Percentiles rank a stretch among this genome's conserved stretches.
These are phyloP conservation scores for Ictidomys tridecemlineatus DNA, from an alignment of 2,113 vertebrate species.

Conservation along the genomic window DNA sequence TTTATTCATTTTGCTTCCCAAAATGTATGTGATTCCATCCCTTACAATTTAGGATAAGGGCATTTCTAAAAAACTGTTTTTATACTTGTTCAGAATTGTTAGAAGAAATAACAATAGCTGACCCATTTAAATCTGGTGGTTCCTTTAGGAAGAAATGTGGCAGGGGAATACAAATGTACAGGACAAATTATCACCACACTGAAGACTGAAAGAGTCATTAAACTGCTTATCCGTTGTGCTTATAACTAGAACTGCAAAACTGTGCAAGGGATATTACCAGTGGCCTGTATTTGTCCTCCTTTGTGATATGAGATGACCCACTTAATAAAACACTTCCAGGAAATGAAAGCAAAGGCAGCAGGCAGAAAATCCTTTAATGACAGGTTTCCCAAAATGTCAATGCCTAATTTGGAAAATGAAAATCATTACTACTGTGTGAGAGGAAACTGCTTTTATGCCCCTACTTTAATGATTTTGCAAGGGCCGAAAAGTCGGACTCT, in stretches of 20 bases:
- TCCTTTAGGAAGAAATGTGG: slow-evolving; percentile 44
- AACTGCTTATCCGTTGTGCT: background rate
- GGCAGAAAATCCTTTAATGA: slow-evolving; percentile 70
- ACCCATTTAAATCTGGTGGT: background rate
- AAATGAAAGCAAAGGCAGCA: slow-evolving; percentile 64
- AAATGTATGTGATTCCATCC: background rate
- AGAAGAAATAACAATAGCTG: slow-evolving; percentile 14
- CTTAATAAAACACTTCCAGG: slow-evolving; percentile 51
- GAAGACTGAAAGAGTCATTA: background rate
- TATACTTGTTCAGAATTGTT: slow-evolving; percentile 10
- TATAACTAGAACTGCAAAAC: background rate
- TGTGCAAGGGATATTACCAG: background rate
- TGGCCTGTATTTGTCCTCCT: slow-evolving; percentile 46
- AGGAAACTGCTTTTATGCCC: slow-evolving; percentile 43
- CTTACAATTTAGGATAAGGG: slow-evolving; percentile 10
- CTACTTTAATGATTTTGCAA: slow-evolving; percentile 60
- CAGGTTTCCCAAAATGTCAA: slow-evolving; percentile 35
- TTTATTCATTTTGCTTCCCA: background rate
- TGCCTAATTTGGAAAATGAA: slow-evolving; percentile 35
- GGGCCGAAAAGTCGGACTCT: slow-evolving; percentile 42
- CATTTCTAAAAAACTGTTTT: slow-evolving; percentile 45
- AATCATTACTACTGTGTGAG: slow-evolving; percentile 38
- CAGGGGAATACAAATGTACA: background rate
- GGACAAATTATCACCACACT: background rate
- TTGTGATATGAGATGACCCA: slow-evolving; percentile 58